Evolutionary conservation across 2,888 invertebrate genomes (phyloP).

Genomic region (Papilio gigon): DNA sequence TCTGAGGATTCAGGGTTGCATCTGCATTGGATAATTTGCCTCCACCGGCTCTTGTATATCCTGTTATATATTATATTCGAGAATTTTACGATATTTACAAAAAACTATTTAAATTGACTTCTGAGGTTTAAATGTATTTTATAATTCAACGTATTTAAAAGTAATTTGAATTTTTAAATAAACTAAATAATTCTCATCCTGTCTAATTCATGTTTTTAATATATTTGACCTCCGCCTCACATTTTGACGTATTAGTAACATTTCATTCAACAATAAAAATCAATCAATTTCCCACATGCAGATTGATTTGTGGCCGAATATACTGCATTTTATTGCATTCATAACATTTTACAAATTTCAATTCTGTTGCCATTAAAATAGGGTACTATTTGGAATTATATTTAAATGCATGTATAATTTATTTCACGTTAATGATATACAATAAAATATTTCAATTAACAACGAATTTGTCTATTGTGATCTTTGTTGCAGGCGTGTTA

Average conservation of each 20-base stretch:
- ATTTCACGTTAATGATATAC: constrained; percentile 25
- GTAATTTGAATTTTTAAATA: background rate
- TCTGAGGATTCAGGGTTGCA: no score
- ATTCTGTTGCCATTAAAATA: constrained; percentile 7
- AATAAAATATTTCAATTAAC: constrained; percentile 34
- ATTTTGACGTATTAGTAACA: constrained; percentile 32
- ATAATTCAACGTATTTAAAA: no score
- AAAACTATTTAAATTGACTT: no score
- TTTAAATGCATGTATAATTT: constrained; percentile 12
- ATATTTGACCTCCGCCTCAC: constrained; percentile 31
- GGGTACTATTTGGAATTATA: constrained; percentile 5
- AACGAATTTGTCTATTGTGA: constrained; percentile 26
- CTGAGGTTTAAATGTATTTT: no score
- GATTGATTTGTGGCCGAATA: constrained; percentile 26
- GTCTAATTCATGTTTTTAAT: constrained; percentile 20
- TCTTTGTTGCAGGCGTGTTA: constrained; percentile 21
- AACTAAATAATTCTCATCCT: background rate
- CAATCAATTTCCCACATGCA: constrained; percentile 33
- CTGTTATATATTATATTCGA: no score
- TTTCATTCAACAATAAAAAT: background rate
- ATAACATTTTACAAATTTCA: constrained; percentile 2
- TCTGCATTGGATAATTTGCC: no score
- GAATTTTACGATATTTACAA: no score
- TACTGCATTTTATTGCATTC: constrained; percentile 26
- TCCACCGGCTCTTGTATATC: no score